Percentiles rank a stretch among this genome's conserved stretches.
Evolutionary conservation across 1,140 invertebrate species (phyloP).

Genomic region (Penaeus vannamei): DNA sequence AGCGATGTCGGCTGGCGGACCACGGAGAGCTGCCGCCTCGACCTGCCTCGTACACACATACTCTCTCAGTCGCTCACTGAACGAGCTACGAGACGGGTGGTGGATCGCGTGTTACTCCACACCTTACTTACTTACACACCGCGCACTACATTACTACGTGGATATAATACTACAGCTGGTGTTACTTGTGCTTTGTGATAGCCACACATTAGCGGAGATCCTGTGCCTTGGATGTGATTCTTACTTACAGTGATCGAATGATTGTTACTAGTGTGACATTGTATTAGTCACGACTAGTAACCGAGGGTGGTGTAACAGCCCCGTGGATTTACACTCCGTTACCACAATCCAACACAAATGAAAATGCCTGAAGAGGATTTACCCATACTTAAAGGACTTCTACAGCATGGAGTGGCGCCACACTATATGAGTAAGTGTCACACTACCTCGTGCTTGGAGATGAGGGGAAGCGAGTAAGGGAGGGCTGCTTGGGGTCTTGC

Average conservation of each 20-base stretch:
- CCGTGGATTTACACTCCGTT: background rate
- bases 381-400: constrained; percentile 60
- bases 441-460: background rate
- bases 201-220: constrained; percentile 33
- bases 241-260: constrained; percentile 43
- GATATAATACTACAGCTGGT: no score
- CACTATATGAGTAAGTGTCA: constrained; percentile 61
- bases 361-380: constrained; percentile 64
- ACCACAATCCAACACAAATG: constrained; percentile 58
- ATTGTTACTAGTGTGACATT: constrained; percentile 14
- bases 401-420: constrained; percentile 60
- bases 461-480: no score
- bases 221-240: constrained; percentile 31
- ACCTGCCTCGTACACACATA: constrained; percentile 44
- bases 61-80: constrained; percentile 59
- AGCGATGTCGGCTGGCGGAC: constrained; percentile 42
- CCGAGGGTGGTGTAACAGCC: no score
- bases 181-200: constrained; percentile 13
- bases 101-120: constrained; percentile 16
- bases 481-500: background rate
- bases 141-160: background rate
- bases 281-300: no score
- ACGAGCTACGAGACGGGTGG: constrained; percentile 55
- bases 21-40: constrained; percentile 4
- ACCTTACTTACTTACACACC: constrained; percentile 34